phyloP scores from a whole-genome alignment of 2,888 invertebrate species.

The Cheilosia vernalis region DNA sequence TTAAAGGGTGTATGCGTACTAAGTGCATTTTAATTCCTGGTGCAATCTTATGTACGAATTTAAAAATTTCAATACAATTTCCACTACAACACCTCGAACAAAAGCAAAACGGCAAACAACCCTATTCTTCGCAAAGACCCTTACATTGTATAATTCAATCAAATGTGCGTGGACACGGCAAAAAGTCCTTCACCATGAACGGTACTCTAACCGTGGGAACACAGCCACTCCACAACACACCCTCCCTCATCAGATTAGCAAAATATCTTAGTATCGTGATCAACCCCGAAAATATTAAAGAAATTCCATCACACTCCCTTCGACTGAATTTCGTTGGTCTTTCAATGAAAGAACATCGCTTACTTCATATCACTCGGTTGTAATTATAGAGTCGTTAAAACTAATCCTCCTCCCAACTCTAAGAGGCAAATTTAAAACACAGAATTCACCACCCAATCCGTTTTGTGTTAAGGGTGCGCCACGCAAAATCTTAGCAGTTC shows the following conservation, averaged over 20 bases:
- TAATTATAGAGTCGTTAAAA: slow-evolving; percentile 56
- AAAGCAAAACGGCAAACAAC: slow-evolving; percentile 12
- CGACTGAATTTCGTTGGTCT: slow-evolving; percentile 25
- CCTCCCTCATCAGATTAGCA: slow-evolving; percentile 46
- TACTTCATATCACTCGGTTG: slow-evolving; percentile 3
- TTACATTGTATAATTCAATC: slow-evolving; percentile 8
- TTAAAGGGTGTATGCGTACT: no score
- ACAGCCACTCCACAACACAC: slow-evolving; percentile 23
- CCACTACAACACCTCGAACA: slow-evolving; percentile 48
- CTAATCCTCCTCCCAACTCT: slow-evolving; percentile 16
- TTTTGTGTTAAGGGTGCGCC: slow-evolving; percentile 47
- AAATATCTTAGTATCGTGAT: slow-evolving; percentile 8
- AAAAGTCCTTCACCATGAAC: slow-evolving; percentile 10
- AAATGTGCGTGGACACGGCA: slow-evolving; percentile 23
- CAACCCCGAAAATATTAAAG: slow-evolving; percentile 30
- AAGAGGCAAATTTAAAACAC: slow-evolving; percentile 23
- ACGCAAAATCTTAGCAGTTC: slow-evolving; percentile 22
- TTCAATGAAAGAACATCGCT: slow-evolving; percentile 24
- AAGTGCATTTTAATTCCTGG: no score
- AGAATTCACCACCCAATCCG: slow-evolving; percentile 34
- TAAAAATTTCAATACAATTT: slow-evolving; percentile 2
- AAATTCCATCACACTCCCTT: slow-evolving; percentile 42
- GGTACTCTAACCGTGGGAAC: slow-evolving; percentile 51
- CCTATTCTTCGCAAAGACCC: slow-evolving; percentile 5
- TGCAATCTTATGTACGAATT: no score